phyloP scores from a whole-genome alignment of 2,888 invertebrate genomes.

The Clanis bilineata region DNA sequence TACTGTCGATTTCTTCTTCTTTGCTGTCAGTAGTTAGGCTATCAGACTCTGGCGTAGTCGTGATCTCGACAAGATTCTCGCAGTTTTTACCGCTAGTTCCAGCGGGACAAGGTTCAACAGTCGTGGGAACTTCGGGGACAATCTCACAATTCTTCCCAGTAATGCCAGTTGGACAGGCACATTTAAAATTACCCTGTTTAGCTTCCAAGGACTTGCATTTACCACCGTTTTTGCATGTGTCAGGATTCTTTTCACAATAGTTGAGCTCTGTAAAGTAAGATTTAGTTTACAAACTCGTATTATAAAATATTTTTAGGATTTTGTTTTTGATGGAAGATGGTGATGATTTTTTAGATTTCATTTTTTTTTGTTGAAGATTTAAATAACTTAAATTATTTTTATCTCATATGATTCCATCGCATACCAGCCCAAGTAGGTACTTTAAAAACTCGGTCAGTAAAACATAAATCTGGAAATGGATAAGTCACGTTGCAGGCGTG shows the following conservation, averaged over 20 bases:
- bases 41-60: neutral
- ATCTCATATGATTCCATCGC: too few species aligned
- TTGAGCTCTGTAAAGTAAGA: conserved; percentile 27
- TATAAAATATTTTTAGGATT: too few species aligned
- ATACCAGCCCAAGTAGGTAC: too few species aligned
- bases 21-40: neutral
- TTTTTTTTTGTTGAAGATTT: too few species aligned
- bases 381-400: too few species aligned
- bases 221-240: conserved; percentile 87
- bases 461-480: neutral
- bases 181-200: conserved; percentile 87
- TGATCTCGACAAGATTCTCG: neutral
- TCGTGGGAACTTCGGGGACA: conserved; percentile 36
- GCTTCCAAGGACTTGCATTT: conserved; percentile 88
- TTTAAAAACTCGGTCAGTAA: neutral
- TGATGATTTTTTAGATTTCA: too few species aligned
- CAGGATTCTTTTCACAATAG: conserved; percentile 76
- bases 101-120: neutral
- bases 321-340: too few species aligned
- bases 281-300: neutral
- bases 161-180: conserved; percentile 87
- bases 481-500: neutral
- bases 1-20: neutral
- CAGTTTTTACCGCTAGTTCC: neutral
- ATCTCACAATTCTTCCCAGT: conserved; percentile 87